Conservation (phyloP, 2,888 invertebrate genomes). For the Cerastis leucographa region DNA sequence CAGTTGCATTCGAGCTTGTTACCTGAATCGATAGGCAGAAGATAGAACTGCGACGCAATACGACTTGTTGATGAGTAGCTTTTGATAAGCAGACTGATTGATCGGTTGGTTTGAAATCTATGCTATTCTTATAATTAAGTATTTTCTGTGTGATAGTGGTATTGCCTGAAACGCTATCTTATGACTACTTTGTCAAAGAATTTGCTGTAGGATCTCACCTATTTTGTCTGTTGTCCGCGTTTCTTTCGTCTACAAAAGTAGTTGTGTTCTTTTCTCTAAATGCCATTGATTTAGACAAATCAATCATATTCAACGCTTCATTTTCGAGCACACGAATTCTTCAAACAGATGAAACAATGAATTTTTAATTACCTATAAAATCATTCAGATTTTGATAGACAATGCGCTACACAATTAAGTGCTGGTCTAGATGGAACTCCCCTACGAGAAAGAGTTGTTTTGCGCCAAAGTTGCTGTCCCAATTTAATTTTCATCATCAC, state of each 20-base stretch:
- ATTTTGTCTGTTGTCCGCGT: background rate
- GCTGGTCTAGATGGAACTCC: background rate
- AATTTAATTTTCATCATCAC: background rate
- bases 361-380: background rate
- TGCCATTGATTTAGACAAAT: background rate
- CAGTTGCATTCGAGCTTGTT: slow-evolving; percentile 9
- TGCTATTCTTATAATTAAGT: background rate
- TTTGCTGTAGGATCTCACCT: background rate
- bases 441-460: too few relatives aligned
- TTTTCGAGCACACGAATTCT: background rate
- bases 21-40: slow-evolving; percentile 8
- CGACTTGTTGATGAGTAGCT: slow-evolving; percentile 2
- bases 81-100: background rate
- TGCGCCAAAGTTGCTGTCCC: background rate
- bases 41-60: background rate
- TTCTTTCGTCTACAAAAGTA: background rate
- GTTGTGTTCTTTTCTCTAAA: background rate
- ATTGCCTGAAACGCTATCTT: background rate
- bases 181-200: background rate
- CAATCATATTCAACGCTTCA: background rate
- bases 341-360: background rate
- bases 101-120: background rate
- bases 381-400: background rate
- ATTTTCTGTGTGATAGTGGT: too few relatives aligned
- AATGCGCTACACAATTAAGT: background rate